Conservation (phyloP, 2,113 vertebrate species). For the Chionomys nivalis region DNA sequence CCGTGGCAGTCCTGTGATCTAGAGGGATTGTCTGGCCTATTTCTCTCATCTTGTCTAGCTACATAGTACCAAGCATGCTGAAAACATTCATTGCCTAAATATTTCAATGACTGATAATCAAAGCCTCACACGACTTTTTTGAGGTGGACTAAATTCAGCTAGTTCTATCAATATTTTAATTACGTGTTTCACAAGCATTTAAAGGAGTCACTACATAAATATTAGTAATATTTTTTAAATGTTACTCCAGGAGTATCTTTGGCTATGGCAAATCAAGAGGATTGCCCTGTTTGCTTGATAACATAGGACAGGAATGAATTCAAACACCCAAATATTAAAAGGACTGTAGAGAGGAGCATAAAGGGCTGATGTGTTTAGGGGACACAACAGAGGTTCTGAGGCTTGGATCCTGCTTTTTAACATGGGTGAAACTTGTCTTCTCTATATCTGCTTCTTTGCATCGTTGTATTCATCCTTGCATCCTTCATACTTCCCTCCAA, state of each 20-base stretch:
- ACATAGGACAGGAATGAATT: neutral
- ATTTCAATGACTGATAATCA: constrained; percentile 18
- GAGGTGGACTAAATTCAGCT: constrained; percentile 13
- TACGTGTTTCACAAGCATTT: neutral
- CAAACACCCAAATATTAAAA: neutral
- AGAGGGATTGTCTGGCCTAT: neutral
- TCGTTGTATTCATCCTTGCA: constrained; percentile 14
- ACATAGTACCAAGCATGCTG: neutral
- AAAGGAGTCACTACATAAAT: neutral
- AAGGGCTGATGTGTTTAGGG: neutral
- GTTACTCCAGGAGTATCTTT: neutral
- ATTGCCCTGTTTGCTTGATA: neutral
- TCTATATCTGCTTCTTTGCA: neutral
- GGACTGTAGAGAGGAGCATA: neutral
- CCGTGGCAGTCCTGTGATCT: neutral
- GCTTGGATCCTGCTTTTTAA: neutral
- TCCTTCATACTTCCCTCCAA: neutral
- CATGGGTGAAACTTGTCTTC: neutral
- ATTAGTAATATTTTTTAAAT: constrained; percentile 28
- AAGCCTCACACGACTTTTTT: neutral
- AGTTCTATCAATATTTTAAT: constrained; percentile 2
- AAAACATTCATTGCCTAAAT: constrained; percentile 44
- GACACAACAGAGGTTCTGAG: neutral
- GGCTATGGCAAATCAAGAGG: neutral
- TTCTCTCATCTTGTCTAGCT: neutral